Percentiles rank a stretch among this genome's conserved stretches.
Evolutionary conservation across 2,113 vertebrate genomes (phyloP).

Genomic region (Struthidea cinerea): DNA sequence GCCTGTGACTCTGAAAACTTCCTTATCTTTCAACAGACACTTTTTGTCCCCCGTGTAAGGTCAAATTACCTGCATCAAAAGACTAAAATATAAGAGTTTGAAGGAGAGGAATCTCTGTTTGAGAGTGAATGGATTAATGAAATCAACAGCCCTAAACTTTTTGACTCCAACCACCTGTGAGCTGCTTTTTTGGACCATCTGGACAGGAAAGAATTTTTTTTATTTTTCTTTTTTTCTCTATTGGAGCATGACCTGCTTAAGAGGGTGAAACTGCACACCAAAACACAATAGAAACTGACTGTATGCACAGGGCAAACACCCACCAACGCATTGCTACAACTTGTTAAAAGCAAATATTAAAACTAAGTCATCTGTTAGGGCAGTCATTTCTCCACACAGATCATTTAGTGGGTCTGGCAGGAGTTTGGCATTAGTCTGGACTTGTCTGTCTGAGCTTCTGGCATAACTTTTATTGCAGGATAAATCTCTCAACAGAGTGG

Average conservation of each 20-base stretch:
- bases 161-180: not conserved
- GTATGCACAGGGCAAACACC: not conserved
- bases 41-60: not conserved
- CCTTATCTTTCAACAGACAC: not conserved
- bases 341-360: constrained; percentile 1
- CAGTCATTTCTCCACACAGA: not conserved
- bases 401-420: not conserved
- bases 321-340: not conserved
- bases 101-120: not conserved
- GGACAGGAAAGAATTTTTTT: not conserved
- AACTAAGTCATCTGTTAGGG: not conserved
- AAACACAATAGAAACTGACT: not conserved
- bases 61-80: not conserved
- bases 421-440: not conserved
- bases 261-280: not conserved
- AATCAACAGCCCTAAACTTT: not conserved
- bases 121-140: not conserved
- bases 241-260: not conserved
- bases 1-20: not conserved
- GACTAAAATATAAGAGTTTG: not conserved
- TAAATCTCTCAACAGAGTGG: not conserved
- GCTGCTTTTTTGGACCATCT: constrained; percentile 3
- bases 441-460: not conserved
- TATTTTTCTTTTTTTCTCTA: not conserved
- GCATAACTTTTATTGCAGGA: not conserved